These are phyloP conservation scores for Hemiprocne comata DNA, from an alignment of 2,113 vertebrate species.

Conservation along the genomic window DNA sequence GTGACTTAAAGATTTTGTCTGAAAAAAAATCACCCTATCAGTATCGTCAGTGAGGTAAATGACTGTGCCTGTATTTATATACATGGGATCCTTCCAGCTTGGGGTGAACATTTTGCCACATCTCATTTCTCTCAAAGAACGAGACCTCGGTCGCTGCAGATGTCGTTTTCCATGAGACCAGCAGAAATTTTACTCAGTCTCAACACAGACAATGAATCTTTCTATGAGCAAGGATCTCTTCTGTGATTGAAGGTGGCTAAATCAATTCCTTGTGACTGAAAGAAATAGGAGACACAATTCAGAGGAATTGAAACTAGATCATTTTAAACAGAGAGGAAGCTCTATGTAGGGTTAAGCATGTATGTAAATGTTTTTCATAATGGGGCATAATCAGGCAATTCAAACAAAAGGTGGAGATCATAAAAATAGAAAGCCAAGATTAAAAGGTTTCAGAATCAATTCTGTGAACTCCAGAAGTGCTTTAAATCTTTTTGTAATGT, in stretches of 20 bases:
- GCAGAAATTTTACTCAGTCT: neutral
- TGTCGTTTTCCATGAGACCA: neutral
- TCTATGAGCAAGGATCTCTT: neutral
- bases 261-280: neutral
- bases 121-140: neutral
- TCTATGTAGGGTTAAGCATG: neutral
- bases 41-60: neutral
- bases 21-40: neutral
- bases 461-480: neutral
- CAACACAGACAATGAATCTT: neutral
- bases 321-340: neutral
- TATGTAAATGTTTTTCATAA: neutral
- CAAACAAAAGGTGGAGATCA: neutral
- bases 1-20: neutral
- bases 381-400: neutral
- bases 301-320: neutral
- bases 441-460: neutral
- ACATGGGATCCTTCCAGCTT: neutral
- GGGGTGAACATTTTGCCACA: neutral
- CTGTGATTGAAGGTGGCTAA: neutral
- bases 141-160: neutral
- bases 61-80: neutral
- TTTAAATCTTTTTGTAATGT: neutral
- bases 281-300: neutral
- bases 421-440: neutral